These are phyloP conservation scores for Atta texana DNA, from an alignment of 1,140 invertebrate genomes.

Conservation along the genomic window DNA sequence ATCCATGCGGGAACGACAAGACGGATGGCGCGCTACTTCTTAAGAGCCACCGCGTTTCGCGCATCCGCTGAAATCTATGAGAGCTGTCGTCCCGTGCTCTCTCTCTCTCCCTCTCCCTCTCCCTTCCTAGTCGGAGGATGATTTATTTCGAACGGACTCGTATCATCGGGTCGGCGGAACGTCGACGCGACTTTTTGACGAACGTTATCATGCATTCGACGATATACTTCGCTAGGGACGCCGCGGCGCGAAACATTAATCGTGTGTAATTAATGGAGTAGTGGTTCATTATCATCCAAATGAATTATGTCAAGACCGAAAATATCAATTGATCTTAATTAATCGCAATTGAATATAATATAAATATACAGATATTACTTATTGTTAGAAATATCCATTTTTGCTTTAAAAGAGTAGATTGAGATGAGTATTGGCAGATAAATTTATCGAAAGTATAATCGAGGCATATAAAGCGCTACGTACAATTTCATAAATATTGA, in stretches of 20 bases:
- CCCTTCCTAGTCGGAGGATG: constrained; percentile 10
- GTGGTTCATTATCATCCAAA: not conserved
- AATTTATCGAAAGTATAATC: constrained; percentile 33
- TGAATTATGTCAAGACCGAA: constrained; percentile 34
- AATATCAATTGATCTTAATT: constrained; percentile 47
- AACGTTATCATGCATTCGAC: constrained; percentile 54
- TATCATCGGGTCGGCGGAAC: constrained; percentile 44
- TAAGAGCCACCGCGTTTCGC: constrained; percentile 60
- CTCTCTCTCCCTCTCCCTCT: not conserved
- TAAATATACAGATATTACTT: not conserved
- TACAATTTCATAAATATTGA: not conserved
- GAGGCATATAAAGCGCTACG: not conserved
- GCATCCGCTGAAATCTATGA: constrained; percentile 41
- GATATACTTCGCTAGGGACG: constrained; percentile 30
- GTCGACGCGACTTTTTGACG: constrained; percentile 56
- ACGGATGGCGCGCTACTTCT: constrained; percentile 67
- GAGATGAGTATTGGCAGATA: not conserved
- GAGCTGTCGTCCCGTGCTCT: constrained; percentile 26
- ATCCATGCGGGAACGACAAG: constrained; percentile 63
- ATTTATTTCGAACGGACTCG: constrained; percentile 60
- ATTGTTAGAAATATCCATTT: not conserved
- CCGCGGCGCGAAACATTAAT: constrained; percentile 48
- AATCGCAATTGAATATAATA: not conserved
- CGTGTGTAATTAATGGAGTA: constrained; percentile 44
- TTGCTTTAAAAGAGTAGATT: not conserved